Conservation (phyloP, 2,797 vertebrate genomes). For the Pipistrellus pygmaeus region DNA sequence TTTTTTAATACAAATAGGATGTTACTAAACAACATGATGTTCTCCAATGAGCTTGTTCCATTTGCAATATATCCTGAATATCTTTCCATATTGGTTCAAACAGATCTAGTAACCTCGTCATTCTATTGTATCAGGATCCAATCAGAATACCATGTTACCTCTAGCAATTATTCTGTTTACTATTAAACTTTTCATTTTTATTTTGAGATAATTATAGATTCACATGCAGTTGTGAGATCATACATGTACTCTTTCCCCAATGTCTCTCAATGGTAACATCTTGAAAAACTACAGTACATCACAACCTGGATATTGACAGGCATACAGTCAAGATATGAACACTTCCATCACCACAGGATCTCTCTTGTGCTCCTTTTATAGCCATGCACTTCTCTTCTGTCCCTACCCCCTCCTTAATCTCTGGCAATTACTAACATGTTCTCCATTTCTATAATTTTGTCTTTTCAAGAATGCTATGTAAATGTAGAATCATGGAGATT, state of each 20-base stretch:
- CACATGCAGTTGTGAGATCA: background rate
- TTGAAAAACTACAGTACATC: background rate
- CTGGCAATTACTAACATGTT: background rate
- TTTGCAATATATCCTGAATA: background rate
- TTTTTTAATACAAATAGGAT: conserved; percentile 17
- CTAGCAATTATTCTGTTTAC: background rate
- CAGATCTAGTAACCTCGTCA: background rate
- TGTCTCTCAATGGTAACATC: background rate
- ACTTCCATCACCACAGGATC: background rate
- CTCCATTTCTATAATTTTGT: background rate
- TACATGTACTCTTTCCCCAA: background rate
- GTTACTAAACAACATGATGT: background rate
- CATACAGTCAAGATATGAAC: background rate
- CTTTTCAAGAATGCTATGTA: background rate
- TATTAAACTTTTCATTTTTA: background rate
- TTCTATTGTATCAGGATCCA: background rate
- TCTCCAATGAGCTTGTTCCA: background rate
- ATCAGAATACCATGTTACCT: background rate
- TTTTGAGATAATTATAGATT: background rate
- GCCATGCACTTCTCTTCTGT: background rate
- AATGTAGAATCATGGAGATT: background rate
- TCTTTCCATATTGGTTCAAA: background rate
- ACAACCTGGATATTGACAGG: background rate
- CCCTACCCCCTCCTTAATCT: background rate
- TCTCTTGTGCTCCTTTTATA: background rate